Conservation (phyloP, 2,888 invertebrate species). For the Drosophila testacea region DNA sequence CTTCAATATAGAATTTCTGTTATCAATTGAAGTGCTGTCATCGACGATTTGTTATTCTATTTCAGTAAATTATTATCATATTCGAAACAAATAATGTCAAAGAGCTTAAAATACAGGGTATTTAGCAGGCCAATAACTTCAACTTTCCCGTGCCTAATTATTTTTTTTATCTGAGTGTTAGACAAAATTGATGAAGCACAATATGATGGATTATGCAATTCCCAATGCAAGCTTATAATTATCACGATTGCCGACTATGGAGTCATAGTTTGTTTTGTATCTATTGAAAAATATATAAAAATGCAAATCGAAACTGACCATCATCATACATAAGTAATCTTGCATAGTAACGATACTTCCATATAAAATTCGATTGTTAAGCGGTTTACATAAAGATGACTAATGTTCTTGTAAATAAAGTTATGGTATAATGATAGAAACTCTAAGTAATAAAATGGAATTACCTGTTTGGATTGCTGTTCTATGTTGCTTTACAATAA, state of each 20-base stretch:
- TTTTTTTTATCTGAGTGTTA: slow-evolving; percentile 3
- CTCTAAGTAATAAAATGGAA: background rate
- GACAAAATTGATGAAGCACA: slow-evolving; percentile 22
- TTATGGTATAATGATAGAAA: background rate
- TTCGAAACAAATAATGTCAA: background rate
- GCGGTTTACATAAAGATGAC: background rate
- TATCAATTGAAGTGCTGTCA: too few relatives aligned
- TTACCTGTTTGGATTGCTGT: background rate
- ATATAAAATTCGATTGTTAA: background rate
- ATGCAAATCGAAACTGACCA: slow-evolving; percentile 27
- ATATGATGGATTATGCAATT: slow-evolving; percentile 46
- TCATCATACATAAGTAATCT: background rate
- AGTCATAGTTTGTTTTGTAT: slow-evolving; percentile 36
- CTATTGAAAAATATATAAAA: slow-evolving; percentile 19
- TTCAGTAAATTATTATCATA: too few relatives aligned
- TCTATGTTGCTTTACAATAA: background rate
- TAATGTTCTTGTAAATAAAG: background rate
- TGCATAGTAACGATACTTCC: background rate
- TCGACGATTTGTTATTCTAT: too few relatives aligned
- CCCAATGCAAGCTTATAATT: slow-evolving; percentile 28
- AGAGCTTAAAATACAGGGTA: slow-evolving; percentile 15
- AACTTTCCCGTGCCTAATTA: slow-evolving; percentile 7
- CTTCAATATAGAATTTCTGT: too few relatives aligned
- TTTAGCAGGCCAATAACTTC: slow-evolving; percentile 3
- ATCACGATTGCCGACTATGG: slow-evolving; percentile 49